Evolutionary conservation across 2,797 vertebrate species (phyloP), one percentile per base, ranked within the genome.

Genomic region (Pseudochromis fuscus): DNA sequence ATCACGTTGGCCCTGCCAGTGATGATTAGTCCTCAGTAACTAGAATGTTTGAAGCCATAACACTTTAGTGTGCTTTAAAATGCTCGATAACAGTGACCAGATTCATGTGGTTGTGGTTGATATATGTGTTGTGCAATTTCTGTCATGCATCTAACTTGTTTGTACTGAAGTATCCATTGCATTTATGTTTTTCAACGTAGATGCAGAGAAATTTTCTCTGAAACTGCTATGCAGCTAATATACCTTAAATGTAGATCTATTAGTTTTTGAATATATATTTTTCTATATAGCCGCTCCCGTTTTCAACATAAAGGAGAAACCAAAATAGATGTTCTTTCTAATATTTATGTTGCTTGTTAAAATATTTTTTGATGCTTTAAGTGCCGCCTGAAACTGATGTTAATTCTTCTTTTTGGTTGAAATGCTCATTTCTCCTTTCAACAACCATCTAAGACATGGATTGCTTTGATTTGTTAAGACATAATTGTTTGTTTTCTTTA

Each of bases 201-300:
- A 81, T 93, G 90, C 85, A 91, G 80, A 83, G 70, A 69, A 69
- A 49, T 74, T 83, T 84, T 82, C 88, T 85, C 81, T 90, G 69
- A 88, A 91, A 93, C 91, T 92, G 92, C 91, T 92, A 92, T 93
- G 91, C 92, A 94, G 90, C 84, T 88, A 86, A 85, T 87, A 82
- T 72, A 89, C 81, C 85, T 85, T 84, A 89, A 88, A 81, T 88
- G 75, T 89, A 88, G 83, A 86, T 72, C 75, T 87, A 82, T 90
- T 88, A 87, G 80, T 87, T 86, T 91, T 90, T 89, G 61, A 85
- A 88, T 80, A 85, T 85, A 83, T 90, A 88, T 89, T 89, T 89
- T 89, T 90, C 85, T 90, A 87, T 89, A 73, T 83, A 82, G 69
- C 79, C 66, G 83, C 61, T 89, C 57, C 55, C 44, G 35, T 85